These are phyloP conservation scores for Tympanoctomys barrerae DNA, from an alignment of 2,797 vertebrate species.

Conservation along the genomic window DNA sequence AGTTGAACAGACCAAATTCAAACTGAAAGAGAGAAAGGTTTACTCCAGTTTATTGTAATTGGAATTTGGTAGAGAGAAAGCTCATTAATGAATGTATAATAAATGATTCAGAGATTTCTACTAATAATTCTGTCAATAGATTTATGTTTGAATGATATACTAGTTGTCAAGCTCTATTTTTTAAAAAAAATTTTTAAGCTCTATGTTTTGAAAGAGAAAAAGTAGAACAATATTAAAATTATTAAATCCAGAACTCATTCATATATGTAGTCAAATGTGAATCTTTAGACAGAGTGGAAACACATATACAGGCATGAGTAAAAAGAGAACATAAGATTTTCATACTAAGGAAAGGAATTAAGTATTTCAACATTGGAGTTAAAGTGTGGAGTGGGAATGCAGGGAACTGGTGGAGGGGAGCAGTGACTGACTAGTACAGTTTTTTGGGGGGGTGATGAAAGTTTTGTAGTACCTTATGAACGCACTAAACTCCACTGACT, in stretches of 20 bases:
- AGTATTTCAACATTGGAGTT: neutral
- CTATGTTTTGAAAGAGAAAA: conserved; percentile 20
- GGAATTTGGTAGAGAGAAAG: neutral
- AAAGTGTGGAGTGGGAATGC: neutral
- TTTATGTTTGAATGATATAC: neutral
- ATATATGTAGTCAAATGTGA: neutral
- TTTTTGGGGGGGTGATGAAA: neutral
- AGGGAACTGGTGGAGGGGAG: neutral
- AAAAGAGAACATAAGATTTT: neutral
- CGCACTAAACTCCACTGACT: neutral
- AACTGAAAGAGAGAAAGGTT: neutral
- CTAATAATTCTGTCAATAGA: neutral
- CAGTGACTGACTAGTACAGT: neutral
- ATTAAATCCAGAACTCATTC: neutral
- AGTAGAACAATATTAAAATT: conserved; percentile 9
- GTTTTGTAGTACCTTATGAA: neutral
- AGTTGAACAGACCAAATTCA: neutral
- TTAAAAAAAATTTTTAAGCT: conserved; percentile 39
- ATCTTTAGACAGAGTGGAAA: conserved; percentile 42
- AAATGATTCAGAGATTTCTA: neutral
- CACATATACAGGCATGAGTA: neutral
- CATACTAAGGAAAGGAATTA: neutral
- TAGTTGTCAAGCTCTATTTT: conserved; percentile 44
- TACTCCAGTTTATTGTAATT: neutral
- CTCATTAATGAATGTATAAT: neutral